Evolutionary conservation across 1,140 invertebrate genomes (phyloP).

Genomic region (Trichonephila clavata): DNA sequence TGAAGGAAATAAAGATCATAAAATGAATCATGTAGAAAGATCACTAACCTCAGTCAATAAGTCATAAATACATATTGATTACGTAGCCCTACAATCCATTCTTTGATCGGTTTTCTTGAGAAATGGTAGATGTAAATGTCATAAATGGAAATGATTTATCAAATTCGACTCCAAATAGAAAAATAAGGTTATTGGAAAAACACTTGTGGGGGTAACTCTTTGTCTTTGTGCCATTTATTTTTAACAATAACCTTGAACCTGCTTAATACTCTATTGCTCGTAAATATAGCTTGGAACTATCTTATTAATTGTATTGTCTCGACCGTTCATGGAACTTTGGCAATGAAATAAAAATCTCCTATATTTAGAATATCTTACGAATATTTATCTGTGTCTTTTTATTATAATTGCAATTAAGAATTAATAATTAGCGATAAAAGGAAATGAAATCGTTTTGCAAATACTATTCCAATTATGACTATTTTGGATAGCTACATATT

Average conservation of each 20-base stretch:
- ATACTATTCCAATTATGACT: too few relatives aligned
- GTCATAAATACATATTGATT: conserved; percentile 16
- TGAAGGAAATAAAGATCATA: background rate
- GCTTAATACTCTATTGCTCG: background rate
- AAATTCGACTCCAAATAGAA: background rate
- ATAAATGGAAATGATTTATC: conserved; percentile 14
- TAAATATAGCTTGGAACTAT: background rate
- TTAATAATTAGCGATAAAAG: too few relatives aligned
- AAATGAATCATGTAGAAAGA: background rate
- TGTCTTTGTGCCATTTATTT: background rate
- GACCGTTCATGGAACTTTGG: too few relatives aligned
- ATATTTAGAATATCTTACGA: too few relatives aligned
- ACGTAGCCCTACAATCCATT: background rate
- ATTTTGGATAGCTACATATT: too few relatives aligned
- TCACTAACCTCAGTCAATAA: conserved; percentile 20
- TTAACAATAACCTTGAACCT: background rate
- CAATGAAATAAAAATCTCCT: too few relatives aligned
- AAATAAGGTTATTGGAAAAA: background rate
- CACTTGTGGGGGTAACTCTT: background rate
- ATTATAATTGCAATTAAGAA: too few relatives aligned
- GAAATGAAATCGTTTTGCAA: too few relatives aligned
- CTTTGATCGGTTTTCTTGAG: background rate
- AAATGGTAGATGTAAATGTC: background rate
- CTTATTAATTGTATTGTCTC: too few relatives aligned
- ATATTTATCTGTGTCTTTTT: too few relatives aligned